These are phyloP conservation scores for Blastobasis adustella DNA, from an alignment of 2,888 invertebrate species.

Conservation along the genomic window DNA sequence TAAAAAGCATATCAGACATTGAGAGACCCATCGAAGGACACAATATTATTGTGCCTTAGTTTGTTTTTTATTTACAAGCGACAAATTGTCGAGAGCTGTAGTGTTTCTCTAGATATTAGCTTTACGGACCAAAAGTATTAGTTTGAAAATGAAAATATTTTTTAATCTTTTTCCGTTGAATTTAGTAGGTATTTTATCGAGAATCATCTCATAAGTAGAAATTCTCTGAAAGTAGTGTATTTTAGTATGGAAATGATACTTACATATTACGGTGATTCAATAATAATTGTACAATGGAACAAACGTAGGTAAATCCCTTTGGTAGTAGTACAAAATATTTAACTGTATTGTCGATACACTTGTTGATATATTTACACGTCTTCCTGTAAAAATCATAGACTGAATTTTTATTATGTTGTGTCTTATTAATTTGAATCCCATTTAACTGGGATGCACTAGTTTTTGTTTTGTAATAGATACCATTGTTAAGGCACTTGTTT, in stretches of 20 bases:
- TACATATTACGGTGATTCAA: too few relatives aligned
- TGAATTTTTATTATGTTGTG: constrained; percentile 51
- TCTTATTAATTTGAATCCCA: constrained; percentile 41
- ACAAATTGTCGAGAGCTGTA: constrained; percentile 32
- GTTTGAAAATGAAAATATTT: constrained; percentile 58
- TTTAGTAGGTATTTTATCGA: constrained; percentile 19
- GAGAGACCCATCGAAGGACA: constrained; percentile 47
- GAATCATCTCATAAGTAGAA: constrained; percentile 30
- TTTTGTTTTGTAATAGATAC: constrained; percentile 32
- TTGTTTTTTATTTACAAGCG: constrained; percentile 32
- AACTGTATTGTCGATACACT: constrained; percentile 30
- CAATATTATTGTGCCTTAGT: constrained; percentile 66
- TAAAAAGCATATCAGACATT: constrained; percentile 51
- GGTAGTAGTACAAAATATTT: constrained; percentile 65
- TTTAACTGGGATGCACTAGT: constrained; percentile 68
- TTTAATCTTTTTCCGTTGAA: constrained; percentile 59
- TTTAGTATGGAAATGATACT: constrained; percentile 38
- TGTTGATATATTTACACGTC: constrained; percentile 38
- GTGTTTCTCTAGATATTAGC: constrained; percentile 37
- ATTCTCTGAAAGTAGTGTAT: constrained; percentile 38
- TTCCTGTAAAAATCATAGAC: constrained; percentile 62
- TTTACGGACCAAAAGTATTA: constrained; percentile 60
- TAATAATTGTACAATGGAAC: too few relatives aligned
- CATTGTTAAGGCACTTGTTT: constrained; percentile 60
- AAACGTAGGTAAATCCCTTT: constrained; percentile 41